Base-by-base conservation (phyloP, 2,888 invertebrate genomes). In the Neoscelio sp. region DNA sequence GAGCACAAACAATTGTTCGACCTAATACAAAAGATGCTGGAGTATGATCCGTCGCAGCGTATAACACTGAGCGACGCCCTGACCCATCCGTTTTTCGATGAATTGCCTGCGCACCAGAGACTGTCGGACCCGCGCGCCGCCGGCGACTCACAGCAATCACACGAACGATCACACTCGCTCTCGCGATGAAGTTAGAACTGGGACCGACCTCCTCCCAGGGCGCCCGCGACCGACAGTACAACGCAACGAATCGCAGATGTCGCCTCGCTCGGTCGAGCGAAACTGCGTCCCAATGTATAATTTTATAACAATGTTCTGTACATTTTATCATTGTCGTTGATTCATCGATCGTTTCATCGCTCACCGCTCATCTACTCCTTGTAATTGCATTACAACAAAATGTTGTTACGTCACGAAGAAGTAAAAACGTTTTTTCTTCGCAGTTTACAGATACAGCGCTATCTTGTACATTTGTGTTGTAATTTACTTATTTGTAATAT, bases 1-100 rank as follows among this genome's bases (percentile, higher is more conserved):
- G 99, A 99, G 87, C 96, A 99, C 91, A 94, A 95, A 80, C 95
- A 96, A 89, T 92, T 99, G 87, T 99, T 99, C 91, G 98, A 99
- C 90, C 93, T 99, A 89, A 95, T 99, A 85, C 94, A 95, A 87
- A 94, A 95, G 91, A 99, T 99, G 99, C 92, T 99, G 90, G 98
- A 98, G 86, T 99, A 99, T 91, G 98, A 99, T 90, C 99, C 99
- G 20, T 92, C 95, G 78, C 95, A 96, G 88, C 93, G 99, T 80
- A 95, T 99, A 87, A 95, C 96, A 85, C 92, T 99, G 85, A 93
- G 93, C 73, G 98, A 99, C 86, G 97, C 98, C 10, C 92, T 99
- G 86, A 92, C 94, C 58, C 99, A 99, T 92, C 96, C 97, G 62
- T 99, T 98, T 93, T 99, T 99, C 92, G 94, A 94, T 87, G 95